Conservation (phyloP, 1,140 invertebrate species). For the Mamestra configurata region DNA sequence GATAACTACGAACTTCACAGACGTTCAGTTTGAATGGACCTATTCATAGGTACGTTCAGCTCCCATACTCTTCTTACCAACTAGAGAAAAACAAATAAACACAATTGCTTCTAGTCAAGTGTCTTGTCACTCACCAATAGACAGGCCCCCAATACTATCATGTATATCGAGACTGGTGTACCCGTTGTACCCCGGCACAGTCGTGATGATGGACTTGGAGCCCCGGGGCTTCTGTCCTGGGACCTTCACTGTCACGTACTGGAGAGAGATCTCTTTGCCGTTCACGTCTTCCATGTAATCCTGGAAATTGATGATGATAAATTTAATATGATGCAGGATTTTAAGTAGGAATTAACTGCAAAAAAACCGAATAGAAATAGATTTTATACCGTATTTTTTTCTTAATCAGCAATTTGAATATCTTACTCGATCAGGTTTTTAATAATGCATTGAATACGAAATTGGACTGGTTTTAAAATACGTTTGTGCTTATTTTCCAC, state of each 20-base stretch:
- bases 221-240: slow-evolving; percentile 97
- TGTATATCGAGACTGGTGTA: slow-evolving; percentile 88
- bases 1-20: no score
- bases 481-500: neutral
- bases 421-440: neutral
- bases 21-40: no score
- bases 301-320: slow-evolving; percentile 86
- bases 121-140: slow-evolving; percentile 81
- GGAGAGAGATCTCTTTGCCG: slow-evolving; percentile 98
- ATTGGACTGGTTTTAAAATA: neutral
- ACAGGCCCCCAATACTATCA: slow-evolving; percentile 90
- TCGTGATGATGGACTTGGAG: slow-evolving; percentile 93
- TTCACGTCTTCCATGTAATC: slow-evolving; percentile 99
- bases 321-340: no score
- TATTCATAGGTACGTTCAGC: no score
- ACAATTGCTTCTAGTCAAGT: no score
- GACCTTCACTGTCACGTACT: slow-evolving; percentile 99
- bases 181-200: slow-evolving; percentile 88
- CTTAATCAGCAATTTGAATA: no score
- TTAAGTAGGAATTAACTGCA: neutral
- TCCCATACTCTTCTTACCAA: no score
- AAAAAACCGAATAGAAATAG: no score
- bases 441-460: neutral
- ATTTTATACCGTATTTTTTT: no score
- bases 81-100: no score